Conservation (phyloP, 2,797 vertebrate species). For the Xyrichtys novacula region DNA sequence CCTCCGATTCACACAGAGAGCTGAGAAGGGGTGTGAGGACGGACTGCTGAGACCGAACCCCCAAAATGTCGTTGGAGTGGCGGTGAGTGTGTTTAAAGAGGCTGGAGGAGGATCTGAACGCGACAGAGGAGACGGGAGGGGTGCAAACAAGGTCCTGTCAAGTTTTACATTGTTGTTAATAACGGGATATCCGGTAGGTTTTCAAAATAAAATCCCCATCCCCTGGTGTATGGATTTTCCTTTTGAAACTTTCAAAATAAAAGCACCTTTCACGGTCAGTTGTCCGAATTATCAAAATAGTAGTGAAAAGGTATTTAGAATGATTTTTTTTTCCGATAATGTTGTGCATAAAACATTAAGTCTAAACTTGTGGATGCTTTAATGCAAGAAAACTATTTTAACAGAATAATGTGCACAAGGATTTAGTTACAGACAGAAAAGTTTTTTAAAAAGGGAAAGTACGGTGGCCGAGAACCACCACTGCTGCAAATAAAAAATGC, state of each 20-base stretch:
- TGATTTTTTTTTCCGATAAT: too few species aligned
- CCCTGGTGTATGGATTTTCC: accelerated
- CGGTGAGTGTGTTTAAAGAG: constrained; percentile 52
- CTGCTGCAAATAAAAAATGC: too few species aligned
- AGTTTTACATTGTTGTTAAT: accelerated
- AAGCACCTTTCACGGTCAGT: too few species aligned
- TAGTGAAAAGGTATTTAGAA: too few species aligned
- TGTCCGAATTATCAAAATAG: too few species aligned
- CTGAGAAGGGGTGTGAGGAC: not conserved
- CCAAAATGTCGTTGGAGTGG: constrained; percentile 54
- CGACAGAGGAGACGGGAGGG: constrained; percentile 58
- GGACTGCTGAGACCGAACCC: constrained; percentile 13
- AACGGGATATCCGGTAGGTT: not conserved
- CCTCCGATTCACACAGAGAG: constrained; percentile 12
- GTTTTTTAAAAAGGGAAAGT: too few species aligned
- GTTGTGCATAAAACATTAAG: too few species aligned
- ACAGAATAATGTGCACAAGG: too few species aligned
- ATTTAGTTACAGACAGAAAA: too few species aligned
- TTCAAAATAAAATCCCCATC: constrained; percentile 46
- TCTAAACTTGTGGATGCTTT: too few species aligned
- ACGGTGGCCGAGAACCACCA: too few species aligned
- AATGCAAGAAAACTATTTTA: too few species aligned
- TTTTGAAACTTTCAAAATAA: constrained; percentile 33
- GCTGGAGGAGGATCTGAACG: constrained; percentile 65
- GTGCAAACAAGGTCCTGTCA: constrained; percentile 5